Evolutionary conservation across 2,888 invertebrate genomes (phyloP).

Genomic region (Tromatobia lineatoria): DNA sequence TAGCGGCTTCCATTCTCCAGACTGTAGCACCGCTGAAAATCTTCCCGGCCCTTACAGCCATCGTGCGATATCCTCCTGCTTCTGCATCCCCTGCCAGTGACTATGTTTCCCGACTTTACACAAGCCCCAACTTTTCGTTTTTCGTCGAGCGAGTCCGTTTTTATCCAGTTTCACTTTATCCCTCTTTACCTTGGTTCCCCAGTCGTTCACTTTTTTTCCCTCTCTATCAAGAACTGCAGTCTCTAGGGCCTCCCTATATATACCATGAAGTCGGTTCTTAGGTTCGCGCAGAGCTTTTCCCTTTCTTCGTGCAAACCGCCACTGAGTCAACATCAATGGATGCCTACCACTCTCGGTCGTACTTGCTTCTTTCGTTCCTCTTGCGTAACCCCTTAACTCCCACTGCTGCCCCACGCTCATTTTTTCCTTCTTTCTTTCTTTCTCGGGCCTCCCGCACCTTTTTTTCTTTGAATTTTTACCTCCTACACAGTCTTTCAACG

Average conservation of each 20-base stretch:
- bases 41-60: conserved; percentile 19
- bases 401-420: conserved; percentile 1
- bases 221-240: conserved; percentile 20
- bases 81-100: conserved; percentile 2
- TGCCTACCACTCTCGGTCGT: conserved; percentile 42
- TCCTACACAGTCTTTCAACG: conserved; percentile 47
- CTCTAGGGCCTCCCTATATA: conserved; percentile 31
- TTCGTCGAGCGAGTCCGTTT: conserved; percentile 49
- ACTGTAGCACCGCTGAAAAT: conserved; percentile 41
- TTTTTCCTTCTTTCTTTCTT: conserved; percentile 38
- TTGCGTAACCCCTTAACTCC: conserved; percentile 31
- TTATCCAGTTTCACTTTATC: conserved; percentile 62
- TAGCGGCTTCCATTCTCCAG: conserved; percentile 46
- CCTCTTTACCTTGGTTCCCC: conserved; percentile 30
- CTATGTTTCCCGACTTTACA: conserved; percentile 42
- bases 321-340: conserved; percentile 66
- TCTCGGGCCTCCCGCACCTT: conserved; percentile 22
- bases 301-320: conserved; percentile 39
- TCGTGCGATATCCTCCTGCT: conserved; percentile 21
- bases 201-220: conserved; percentile 4
- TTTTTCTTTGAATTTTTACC: conserved; percentile 49
- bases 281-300: conserved; percentile 45
- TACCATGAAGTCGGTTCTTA: conserved; percentile 44
- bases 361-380: conserved; percentile 19
- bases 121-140: conserved; percentile 6